Conservation (phyloP, 2,797 vertebrate species). For the Cirrhinus molitorella region DNA sequence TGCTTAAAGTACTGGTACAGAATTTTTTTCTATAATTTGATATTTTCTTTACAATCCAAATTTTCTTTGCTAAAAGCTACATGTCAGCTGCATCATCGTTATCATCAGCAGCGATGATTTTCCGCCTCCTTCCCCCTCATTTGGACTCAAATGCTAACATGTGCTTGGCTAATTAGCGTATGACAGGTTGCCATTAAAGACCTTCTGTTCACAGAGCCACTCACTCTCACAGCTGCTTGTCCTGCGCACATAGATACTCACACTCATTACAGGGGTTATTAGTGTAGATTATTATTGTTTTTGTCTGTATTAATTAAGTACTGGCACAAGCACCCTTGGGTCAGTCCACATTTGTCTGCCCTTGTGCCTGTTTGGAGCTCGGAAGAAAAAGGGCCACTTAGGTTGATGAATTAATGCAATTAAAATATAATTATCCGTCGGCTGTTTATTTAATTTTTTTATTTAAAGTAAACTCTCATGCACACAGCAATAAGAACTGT, state of each 20-base stretch:
- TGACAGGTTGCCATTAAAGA: conserved; percentile 62
- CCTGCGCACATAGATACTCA: conserved; percentile 41
- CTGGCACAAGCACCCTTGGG: conserved; percentile 53
- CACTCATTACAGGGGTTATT: conserved; percentile 54
- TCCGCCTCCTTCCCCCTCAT: neutral
- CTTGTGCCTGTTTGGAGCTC: conserved; percentile 47
- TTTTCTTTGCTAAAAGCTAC: conserved; percentile 16
- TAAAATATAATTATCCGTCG: conserved; percentile 71
- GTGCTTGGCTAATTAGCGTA: conserved; percentile 54
- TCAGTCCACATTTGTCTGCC: conserved; percentile 41
- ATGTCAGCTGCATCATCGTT: conserved; percentile 2
- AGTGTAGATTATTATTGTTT: conserved; percentile 56
- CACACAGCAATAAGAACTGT: conserved; percentile 70
- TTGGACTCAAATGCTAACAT: conserved; percentile 40
- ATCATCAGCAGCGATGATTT: conserved; percentile 2
- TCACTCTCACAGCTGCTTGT: conserved; percentile 57
- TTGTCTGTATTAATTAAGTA: conserved; percentile 61
- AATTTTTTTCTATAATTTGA: no score
- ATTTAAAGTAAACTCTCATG: conserved; percentile 24
- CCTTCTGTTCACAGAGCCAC: conserved; percentile 50
- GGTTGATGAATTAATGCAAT: conserved; percentile 65
- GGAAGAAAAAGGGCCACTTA: conserved; percentile 58
- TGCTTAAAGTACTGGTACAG: no score
- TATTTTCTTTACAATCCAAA: neutral
- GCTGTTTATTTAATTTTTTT: conserved; percentile 65